A percentile compares a stretch with the other conserved stretches of the same genome.
phyloP scores from a whole-genome alignment of 2,113 vertebrate species.

The Seriola rivoliana region DNA sequence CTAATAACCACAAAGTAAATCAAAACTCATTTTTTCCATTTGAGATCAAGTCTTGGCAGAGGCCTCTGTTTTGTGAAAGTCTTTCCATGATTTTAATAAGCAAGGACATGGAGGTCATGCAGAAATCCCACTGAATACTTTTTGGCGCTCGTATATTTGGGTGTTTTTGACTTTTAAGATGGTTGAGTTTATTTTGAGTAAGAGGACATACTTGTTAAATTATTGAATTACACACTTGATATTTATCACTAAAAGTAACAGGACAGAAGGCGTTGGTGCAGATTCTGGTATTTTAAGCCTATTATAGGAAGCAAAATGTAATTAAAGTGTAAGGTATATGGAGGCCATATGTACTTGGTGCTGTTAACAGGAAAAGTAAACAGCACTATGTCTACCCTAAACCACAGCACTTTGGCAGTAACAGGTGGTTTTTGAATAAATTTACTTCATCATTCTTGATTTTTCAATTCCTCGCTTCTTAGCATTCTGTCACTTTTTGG shows the following conservation, averaged over 20 bases:
- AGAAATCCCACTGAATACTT: neutral
- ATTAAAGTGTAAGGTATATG: neutral
- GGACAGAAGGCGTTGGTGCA: neutral
- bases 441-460: slow-evolving; percentile 16
- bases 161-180: slow-evolving; percentile 26
- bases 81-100: slow-evolving; percentile 20
- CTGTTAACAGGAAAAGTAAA: slow-evolving; percentile 39
- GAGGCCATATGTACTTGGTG: slow-evolving; percentile 7
- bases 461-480: slow-evolving; percentile 44
- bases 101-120: neutral
- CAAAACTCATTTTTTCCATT: neutral
- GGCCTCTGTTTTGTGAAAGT: slow-evolving; percentile 8
- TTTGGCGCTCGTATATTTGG: neutral
- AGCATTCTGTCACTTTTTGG: slow-evolving; percentile 29
- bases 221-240: slow-evolving; percentile 43
- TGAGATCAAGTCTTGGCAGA: neutral
- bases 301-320: neutral
- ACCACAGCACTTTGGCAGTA: slow-evolving; percentile 58
- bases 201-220: slow-evolving; percentile 13
- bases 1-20: neutral
- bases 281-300: slow-evolving; percentile 29
- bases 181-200: slow-evolving; percentile 8
- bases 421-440: slow-evolving; percentile 9
- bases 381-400: slow-evolving; percentile 1
- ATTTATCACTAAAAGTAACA: slow-evolving; percentile 24